Base-by-base conservation (phyloP, 2,888 invertebrate species). In the Brenthis hecate region DNA sequence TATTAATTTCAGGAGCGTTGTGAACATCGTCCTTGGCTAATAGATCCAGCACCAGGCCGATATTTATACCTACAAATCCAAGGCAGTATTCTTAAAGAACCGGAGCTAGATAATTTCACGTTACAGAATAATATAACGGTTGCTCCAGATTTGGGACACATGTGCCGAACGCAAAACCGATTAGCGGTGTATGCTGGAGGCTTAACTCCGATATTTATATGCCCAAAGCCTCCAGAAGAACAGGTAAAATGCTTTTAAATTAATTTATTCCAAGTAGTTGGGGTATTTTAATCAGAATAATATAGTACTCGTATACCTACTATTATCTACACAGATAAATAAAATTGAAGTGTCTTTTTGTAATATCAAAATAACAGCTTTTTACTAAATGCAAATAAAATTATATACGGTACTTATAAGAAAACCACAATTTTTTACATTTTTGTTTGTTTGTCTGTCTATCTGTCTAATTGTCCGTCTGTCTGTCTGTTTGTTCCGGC, bases 31-130 rank as follows among this genome's bases (percentile, higher is more conserved):
- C 97, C 97, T 0, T 96, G 97, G 95, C 92, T 97, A 55, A 96
- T 97, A 73, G 96, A 96, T 78, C 97, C 96, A 0, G 95, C 95
- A 0, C 94, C 95, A 13, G 95, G 95, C 58, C 95, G 96, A 74
- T 97, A 95, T 80, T 92, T 97, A 6, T 97, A 97, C 88, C 95
- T 97, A 28, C 96, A 96, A 82, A 94, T 96, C 71, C 94, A 94
- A 72, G 97, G 97, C 1, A 94, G 93, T 75, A 91, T 94, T 64
- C 90, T 93, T 75, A 87, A 86, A 28, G 93, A 93, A 71, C 93
- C 93, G 0, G 87, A 88, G 32, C 74, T 93, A 47, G 93, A 93
- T 70, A 93, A 93, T 78, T 91, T 92, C 69, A 92, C 92, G 1
- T 90, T 94, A 57, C 83, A 93, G 47, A 93, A 93, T 81, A 95